Conservation (phyloP, 2,888 invertebrate genomes). For the Clivina fossor region DNA sequence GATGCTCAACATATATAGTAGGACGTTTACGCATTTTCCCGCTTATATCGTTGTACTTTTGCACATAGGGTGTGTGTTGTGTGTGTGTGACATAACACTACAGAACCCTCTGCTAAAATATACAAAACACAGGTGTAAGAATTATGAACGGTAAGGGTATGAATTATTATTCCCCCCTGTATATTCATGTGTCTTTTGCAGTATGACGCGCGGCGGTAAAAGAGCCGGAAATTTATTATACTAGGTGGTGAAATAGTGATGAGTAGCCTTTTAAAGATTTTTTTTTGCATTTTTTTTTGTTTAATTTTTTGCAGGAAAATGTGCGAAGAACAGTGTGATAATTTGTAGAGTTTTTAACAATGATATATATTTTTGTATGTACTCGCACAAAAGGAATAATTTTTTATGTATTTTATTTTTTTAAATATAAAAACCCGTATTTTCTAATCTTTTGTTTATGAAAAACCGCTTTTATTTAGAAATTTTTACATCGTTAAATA, state of each 20-base stretch:
- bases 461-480: too few relatives aligned
- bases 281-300: neutral
- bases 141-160: conserved; percentile 17
- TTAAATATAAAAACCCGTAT: too few relatives aligned
- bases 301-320: too few relatives aligned
- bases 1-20: neutral
- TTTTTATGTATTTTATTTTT: too few relatives aligned
- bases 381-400: too few relatives aligned
- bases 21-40: neutral
- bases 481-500: too few relatives aligned
- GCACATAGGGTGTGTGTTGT: too few relatives aligned
- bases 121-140: conserved; percentile 24
- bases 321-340: too few relatives aligned
- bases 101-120: conserved; percentile 6
- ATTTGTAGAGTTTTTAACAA: too few relatives aligned
- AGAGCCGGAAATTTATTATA: conserved; percentile 19
- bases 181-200: conserved; percentile 25
- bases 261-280: neutral
- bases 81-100: too few relatives aligned
- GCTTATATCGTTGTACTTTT: neutral
- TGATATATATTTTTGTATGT: too few relatives aligned
- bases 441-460: too few relatives aligned
- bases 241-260: conserved; percentile 12
- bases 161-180: conserved; percentile 17
- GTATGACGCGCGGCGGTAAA: conserved; percentile 2